Evolutionary conservation across 2,797 vertebrate species (phyloP), one percentile per base, ranked within the genome.

Genomic region (Babyrousa celebensis): DNA sequence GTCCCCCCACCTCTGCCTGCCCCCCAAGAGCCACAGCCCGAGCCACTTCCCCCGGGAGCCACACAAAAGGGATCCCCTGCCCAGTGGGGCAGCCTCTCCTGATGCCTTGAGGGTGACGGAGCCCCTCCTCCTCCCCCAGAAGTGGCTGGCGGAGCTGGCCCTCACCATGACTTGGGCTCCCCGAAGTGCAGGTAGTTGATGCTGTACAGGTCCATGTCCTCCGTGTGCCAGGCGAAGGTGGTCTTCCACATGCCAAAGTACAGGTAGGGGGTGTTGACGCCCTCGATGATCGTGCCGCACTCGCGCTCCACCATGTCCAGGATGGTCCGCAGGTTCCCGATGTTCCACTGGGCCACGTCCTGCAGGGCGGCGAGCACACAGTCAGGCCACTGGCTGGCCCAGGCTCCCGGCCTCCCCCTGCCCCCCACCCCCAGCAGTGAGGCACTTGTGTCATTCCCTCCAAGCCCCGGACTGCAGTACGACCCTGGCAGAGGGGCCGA

Each of bases 221-320:
- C 99, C 0, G 99, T 99, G 96, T 99, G 99, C 99, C 99, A 99
- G 58, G 99, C 99, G 65, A 99, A 99, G 0, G 99, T 99, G 18
- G 99, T 99, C 98, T 99, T 99, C 99, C 99, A 99, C 99, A 99
- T 99, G 79, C 99, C 99, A 1, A 99, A 99, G 98, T 99, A 99
- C 80, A 99, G 98, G 98, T 99, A 99, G 3, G 99, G 99, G 1
- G 99, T 99, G 98, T 99, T 99, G 4, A 99, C 99, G 0, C 99
- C 99, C 98, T 99, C 99, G 0, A 99, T 99, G 96, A 99, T 99
- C 8, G 99, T 99, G 75, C 99, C 99, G n/a, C 99, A 99, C 97
- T 99, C 99, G 3, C 99, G 99, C 89, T 99, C 99, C 98, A 99
- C 99, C 99, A 99, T 99, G 97, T 99, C 99, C 96, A 99, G 98